Percentiles rank a stretch among this genome's conserved stretches.
phyloP scores from a whole-genome alignment of 1,140 invertebrate genomes.

The Hylaeus volcanicus region DNA sequence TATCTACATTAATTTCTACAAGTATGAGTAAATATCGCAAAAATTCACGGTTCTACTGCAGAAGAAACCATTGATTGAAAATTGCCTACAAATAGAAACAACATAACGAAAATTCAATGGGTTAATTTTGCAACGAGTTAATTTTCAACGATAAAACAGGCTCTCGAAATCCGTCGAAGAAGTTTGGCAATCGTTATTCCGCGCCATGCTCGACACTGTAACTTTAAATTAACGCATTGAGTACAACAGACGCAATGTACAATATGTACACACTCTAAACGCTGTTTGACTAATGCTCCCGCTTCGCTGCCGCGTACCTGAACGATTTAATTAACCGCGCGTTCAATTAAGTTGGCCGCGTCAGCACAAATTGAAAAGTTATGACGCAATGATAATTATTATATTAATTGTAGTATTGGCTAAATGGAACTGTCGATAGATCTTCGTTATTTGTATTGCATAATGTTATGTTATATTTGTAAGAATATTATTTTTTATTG shows the following conservation, averaged over 20 bases:
- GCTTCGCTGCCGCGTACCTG: neutral
- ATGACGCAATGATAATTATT: too few species aligned
- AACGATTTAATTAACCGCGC: constrained; percentile 4
- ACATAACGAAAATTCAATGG: neutral
- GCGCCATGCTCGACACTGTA: neutral
- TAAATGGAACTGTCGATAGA: too few species aligned
- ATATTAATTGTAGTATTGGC: too few species aligned
- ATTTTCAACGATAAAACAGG: neutral
- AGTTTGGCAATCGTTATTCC: neutral
- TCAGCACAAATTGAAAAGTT: neutral
- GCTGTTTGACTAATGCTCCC: constrained; percentile 9
- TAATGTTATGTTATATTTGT: too few species aligned
- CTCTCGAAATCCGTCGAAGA: neutral
- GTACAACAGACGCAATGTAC: neutral
- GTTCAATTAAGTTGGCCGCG: neutral
- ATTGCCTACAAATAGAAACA: too few species aligned
- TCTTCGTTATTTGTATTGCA: too few species aligned
- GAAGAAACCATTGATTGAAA: too few species aligned
- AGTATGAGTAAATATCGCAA: too few species aligned
- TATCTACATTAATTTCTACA: too few species aligned
- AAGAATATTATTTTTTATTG: too few species aligned
- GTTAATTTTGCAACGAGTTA: neutral
- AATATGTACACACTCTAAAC: neutral
- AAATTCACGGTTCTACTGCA: too few species aligned
- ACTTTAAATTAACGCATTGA: constrained; percentile 8